Evolutionary conservation across 2,888 invertebrate species (phyloP).

Genomic region (Rugalucina vietnamica): DNA sequence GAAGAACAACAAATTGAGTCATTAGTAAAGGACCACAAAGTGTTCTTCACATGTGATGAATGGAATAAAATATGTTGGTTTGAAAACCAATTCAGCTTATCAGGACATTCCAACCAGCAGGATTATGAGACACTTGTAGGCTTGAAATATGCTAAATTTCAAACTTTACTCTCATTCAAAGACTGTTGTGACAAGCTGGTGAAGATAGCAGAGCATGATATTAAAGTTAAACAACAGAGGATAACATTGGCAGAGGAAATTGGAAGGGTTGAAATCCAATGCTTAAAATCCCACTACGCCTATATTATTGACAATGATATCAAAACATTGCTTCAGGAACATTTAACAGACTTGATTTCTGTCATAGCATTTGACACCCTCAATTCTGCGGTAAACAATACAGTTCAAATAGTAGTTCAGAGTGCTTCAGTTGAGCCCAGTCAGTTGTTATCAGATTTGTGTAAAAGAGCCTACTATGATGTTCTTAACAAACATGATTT

Average conservation of each 20-base stretch:
- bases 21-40: too few species aligned
- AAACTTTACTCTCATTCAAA: too few species aligned
- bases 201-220: not conserved
- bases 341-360: not conserved
- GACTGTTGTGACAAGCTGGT: too few species aligned
- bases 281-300: not conserved
- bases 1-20: too few species aligned
- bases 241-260: not conserved
- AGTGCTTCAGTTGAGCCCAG: not conserved
- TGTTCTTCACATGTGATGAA: too few species aligned
- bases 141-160: too few species aligned
- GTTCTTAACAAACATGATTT: conserved; percentile 16
- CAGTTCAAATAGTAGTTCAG: conserved; percentile 15
- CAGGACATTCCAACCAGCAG: too few species aligned
- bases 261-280: not conserved
- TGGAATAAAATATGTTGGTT: too few species aligned
- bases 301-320: conserved; percentile 32
- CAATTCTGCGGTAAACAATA: conserved; percentile 22
- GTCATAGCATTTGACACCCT: conserved; percentile 25
- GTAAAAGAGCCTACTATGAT: conserved; percentile 4
- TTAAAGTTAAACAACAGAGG: not conserved
- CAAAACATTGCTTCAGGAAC: not conserved
- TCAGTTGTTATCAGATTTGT: conserved; percentile 7
- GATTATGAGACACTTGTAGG: too few species aligned
- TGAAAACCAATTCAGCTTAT: too few species aligned